These are phyloP conservation scores for Ispidina picta DNA, from an alignment of 2,797 vertebrate genomes.

Conservation along the genomic window DNA sequence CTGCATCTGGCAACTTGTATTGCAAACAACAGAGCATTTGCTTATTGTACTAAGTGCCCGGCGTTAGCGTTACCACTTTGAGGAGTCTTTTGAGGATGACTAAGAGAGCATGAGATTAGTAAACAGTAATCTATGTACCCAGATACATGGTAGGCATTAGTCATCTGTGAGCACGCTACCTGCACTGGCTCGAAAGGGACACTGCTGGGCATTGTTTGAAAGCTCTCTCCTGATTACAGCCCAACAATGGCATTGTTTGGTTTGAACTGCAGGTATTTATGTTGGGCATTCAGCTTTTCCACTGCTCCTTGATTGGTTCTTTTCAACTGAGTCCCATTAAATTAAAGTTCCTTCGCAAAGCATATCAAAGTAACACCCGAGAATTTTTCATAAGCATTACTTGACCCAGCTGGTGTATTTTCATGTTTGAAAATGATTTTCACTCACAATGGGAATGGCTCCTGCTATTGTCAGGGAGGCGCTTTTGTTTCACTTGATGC, in stretches of 20 bases:
- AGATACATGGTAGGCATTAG: not conserved
- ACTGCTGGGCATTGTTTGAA: not conserved
- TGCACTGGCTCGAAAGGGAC: not conserved
- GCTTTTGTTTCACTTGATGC: conserved; percentile 28
- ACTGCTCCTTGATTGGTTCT: conserved; percentile 33
- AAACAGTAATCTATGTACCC: not conserved
- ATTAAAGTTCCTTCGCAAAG: not conserved
- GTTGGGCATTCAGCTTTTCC: conserved; percentile 20
- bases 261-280: conserved; percentile 29
- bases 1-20: not conserved
- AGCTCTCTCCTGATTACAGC: conserved; percentile 27
- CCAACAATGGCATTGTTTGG: conserved; percentile 35
- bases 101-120: not conserved
- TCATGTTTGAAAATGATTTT: conserved; percentile 25
- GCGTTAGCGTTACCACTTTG: not conserved
- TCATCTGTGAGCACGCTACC: not conserved
- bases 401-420: conserved; percentile 43
- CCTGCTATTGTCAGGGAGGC: conserved; percentile 8
- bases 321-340: conserved; percentile 37
- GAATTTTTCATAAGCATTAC: conserved; percentile 45
- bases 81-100: conserved; percentile 11
- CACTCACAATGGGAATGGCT: not conserved
- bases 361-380: conserved; percentile 20
- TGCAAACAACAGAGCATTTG: not conserved
- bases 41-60: not conserved